Conservation (phyloP, 1,140 invertebrate genomes). For the Hypsibius dujardini region DNA sequence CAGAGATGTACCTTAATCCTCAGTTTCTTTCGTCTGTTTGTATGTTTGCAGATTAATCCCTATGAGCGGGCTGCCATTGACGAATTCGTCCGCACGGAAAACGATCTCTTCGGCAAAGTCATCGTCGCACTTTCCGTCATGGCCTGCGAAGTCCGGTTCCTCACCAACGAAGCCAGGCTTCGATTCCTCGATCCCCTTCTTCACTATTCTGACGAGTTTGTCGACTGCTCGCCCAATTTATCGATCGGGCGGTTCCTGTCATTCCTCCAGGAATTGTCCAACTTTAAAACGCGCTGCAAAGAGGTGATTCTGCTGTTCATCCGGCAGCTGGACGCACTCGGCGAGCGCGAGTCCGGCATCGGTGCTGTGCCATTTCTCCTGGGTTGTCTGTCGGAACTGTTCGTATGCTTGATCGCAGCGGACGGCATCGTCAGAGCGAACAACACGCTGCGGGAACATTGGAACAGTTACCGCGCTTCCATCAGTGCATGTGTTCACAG, state of each 20-base stretch:
- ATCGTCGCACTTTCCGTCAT: background rate
- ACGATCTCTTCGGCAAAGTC: conserved; percentile 8
- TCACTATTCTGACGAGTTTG: background rate
- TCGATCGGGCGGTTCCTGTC: background rate
- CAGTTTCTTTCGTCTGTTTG: conserved; percentile 14
- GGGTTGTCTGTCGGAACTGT: background rate
- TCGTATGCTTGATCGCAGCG: background rate
- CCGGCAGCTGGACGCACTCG: background rate
- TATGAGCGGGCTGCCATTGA: background rate
- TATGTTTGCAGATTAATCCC: background rate
- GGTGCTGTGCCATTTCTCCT: background rate
- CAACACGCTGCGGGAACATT: background rate
- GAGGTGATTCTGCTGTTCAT: background rate
- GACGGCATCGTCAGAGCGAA: background rate
- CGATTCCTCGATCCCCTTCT: conserved; percentile 6
- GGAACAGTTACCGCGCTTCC: background rate
- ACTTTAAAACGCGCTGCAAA: background rate
- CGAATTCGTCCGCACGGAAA: conserved; percentile 8
- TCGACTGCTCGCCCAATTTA: background rate
- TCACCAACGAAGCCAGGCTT: background rate
- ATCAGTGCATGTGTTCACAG: background rate
- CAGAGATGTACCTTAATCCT: too few relatives aligned
- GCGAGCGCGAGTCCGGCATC: background rate
- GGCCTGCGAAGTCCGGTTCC: background rate
- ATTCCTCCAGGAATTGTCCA: conserved; percentile 3